Base-by-base conservation (phyloP, 1,140 invertebrate species). In the Caenorhabditis tropicalis region DNA sequence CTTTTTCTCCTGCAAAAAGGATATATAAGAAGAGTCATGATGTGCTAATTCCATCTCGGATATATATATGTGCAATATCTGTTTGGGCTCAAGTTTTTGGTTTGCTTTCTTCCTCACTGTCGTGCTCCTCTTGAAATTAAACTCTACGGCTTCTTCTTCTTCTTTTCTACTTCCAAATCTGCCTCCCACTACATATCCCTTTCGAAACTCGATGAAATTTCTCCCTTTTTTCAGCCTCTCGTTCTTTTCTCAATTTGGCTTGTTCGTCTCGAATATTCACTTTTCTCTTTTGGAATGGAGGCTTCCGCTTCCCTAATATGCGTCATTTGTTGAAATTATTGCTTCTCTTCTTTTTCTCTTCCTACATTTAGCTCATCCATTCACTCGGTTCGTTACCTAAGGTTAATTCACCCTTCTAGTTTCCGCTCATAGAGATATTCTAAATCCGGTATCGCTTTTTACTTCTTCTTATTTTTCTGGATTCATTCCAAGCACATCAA, bases 141-240 rank as follows among this genome's bases (percentile, higher is more conserved):
- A 74, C 33, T 74, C 65, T 74, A 74, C n/a, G 33, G 36, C 65
- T 74, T 74, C 65, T 36, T 74, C 24, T 74, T 74, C 33, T 74
- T 16, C 65, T 74, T 74, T 74, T 74, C 19, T 74, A 7, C 65
- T 43, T 43, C 65, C 36, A 74, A 74, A 74, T 74, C 65, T 43
- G 65, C 36, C 65, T 39, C 36, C 65, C 29, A 74, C 29, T 74
- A 43, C 65, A 43, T 39, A 74, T 39, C 65, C n/a, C 33, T 43
- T 27, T n/a, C 21, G n/a, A 74, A 74, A 74, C 65, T 74, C 36
- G 65, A 46, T 10, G 36, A 74, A 27, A 65, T 65, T 65, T 43
- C n/a, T 39, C 36, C 29, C n/a, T 74, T 74, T 74, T 43, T 24
- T 15, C 2, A 36, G 36, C 15, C 36, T 24, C 65, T 74, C 33